Percentiles rank a stretch among this genome's conserved stretches.
phyloP scores from a whole-genome alignment of 2,797 vertebrate genomes.

The Parotocinclus haroldoi region DNA sequence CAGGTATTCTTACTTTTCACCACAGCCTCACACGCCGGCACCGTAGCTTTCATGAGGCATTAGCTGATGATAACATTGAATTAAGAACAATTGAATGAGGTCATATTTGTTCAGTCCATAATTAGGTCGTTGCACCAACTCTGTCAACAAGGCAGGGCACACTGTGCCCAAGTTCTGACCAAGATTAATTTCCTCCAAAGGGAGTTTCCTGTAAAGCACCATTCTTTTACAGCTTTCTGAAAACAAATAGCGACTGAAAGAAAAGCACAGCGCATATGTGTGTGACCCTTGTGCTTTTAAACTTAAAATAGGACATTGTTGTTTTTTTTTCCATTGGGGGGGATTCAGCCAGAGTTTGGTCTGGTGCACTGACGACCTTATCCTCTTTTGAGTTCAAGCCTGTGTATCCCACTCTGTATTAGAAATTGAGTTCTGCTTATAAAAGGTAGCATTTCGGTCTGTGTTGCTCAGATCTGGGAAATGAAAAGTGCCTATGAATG shows the following conservation, averaged over 20 bases:
- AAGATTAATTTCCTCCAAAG: slow-evolving; percentile 28
- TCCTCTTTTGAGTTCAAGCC: slow-evolving; percentile 43
- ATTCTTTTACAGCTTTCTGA: slow-evolving; percentile 1
- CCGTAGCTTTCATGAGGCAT: too few relatives aligned
- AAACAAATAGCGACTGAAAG: slow-evolving; percentile 23
- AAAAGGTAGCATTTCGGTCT: slow-evolving; percentile 67
- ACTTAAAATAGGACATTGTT: slow-evolving; percentile 28
- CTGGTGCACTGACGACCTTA: slow-evolving; percentile 8
- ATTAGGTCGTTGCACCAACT: slow-evolving; percentile 9
- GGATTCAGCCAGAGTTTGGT: slow-evolving; percentile 18
- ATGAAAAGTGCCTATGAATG: slow-evolving; percentile 12
- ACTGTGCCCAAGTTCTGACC: slow-evolving; percentile 4
- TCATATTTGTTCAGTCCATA: slow-evolving; percentile 11
- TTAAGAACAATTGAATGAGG: slow-evolving; percentile 15
- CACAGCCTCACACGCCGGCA: too few relatives aligned
- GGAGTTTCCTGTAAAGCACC: slow-evolving; percentile 3
- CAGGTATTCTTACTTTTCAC: slow-evolving; percentile 13
- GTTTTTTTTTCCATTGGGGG: too few relatives aligned
- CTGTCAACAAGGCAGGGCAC: slow-evolving; percentile 10
- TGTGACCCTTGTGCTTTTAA: neutral
- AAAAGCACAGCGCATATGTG: neutral
- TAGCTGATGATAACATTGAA: too few relatives aligned
- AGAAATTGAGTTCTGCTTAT: slow-evolving; percentile 68
- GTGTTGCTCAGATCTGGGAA: slow-evolving; percentile 63
- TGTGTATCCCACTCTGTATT: too few relatives aligned